phyloP scores from a whole-genome alignment of 1,140 invertebrate species.

The Papilio helenus region DNA sequence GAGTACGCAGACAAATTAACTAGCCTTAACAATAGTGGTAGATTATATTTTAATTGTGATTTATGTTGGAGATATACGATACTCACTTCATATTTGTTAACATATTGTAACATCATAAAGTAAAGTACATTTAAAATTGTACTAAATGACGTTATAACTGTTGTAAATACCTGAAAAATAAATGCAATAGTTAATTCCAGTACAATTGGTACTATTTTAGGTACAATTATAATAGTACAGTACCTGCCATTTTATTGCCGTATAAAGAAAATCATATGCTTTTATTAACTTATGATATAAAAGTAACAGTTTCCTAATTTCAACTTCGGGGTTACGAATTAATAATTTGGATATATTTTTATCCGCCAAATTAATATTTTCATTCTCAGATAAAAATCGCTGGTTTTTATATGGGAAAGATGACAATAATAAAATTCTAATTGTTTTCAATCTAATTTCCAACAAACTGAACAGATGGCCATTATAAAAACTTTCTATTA shows the following conservation, averaged over 20 bases:
- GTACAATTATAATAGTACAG: neutral
- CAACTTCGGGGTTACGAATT: slow-evolving; percentile 32
- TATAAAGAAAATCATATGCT: slow-evolving; percentile 61
- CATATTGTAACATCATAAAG: slow-evolving; percentile 40
- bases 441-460: slow-evolving; percentile 29
- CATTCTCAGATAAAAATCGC: neutral
- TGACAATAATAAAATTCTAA: neutral
- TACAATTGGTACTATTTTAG: neutral
- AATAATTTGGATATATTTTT: slow-evolving; percentile 6
- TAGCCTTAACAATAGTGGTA: no score
- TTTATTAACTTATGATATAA: slow-evolving; percentile 63
- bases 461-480: slow-evolving; percentile 43
- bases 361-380: neutral
- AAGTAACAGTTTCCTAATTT: slow-evolving; percentile 64
- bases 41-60: no score
- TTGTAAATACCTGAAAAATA: slow-evolving; percentile 60
- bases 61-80: neutral
- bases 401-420: neutral
- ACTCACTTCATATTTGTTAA: slow-evolving; percentile 54
- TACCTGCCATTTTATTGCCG: slow-evolving; percentile 74
- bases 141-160: slow-evolving; percentile 53
- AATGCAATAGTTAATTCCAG: slow-evolving; percentile 16
- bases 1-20: no score
- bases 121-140: slow-evolving; percentile 49
- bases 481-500: slow-evolving; percentile 36